Percentiles rank a stretch among this genome's conserved stretches.
Conservation (phyloP, 1,140 invertebrate species). For the Danaus melanippus region DNA sequence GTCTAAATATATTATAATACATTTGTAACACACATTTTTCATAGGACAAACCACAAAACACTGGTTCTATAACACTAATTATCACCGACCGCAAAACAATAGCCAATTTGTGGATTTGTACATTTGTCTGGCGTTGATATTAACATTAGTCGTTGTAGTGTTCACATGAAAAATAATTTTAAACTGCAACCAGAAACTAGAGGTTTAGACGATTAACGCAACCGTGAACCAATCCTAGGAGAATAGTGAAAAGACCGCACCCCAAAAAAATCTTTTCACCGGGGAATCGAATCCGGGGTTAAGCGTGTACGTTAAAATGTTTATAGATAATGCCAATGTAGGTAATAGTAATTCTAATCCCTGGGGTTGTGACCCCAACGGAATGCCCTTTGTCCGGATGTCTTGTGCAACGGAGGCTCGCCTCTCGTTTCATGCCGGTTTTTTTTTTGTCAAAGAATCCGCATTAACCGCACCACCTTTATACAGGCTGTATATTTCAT, state of each 20-base stretch:
- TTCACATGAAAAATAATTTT: no score
- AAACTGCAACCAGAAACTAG: no score
- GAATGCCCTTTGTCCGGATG: constrained; percentile 51
- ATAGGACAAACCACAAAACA: no score
- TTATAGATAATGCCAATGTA: constrained; percentile 65
- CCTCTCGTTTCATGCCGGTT: constrained; percentile 11
- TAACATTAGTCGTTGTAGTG: no score
- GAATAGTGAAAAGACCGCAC: constrained; percentile 54
- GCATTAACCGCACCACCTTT: background rate
- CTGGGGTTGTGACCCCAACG: constrained; percentile 40
- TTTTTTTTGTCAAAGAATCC: constrained; percentile 10
- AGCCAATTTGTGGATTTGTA: no score
- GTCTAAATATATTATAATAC: no score
- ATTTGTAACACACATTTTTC: no score
- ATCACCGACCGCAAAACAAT: no score
- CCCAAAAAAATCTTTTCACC: constrained; percentile 45
- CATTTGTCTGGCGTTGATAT: no score
- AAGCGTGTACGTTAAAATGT: constrained; percentile 66
- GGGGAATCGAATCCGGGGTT: constrained; percentile 55
- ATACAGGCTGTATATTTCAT: background rate
- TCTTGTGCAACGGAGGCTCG: constrained; percentile 23
- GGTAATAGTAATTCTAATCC: constrained; percentile 60
- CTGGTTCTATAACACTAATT: no score
- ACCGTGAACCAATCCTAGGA: constrained; percentile 27
- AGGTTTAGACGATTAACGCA: no score